These are phyloP conservation scores for Argyresthia albistria DNA, from an alignment of 2,888 invertebrate genomes.

Conservation along the genomic window DNA sequence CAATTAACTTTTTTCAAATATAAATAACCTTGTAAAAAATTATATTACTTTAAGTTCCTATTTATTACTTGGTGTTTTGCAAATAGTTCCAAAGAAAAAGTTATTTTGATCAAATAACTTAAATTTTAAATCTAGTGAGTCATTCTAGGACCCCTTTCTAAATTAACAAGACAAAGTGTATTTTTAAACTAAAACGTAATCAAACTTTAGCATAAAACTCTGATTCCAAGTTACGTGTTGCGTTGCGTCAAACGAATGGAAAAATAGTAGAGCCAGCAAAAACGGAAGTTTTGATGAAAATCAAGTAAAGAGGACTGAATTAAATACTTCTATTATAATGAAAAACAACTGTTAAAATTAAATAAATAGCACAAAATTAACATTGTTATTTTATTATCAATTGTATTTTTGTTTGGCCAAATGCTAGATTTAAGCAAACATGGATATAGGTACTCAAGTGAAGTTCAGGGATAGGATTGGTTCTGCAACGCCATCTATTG, in stretches of 20 bases:
- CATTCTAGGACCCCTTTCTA: too few relatives aligned
- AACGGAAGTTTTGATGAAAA: constrained; percentile 21
- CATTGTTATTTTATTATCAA: not conserved
- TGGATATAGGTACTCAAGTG: too few relatives aligned
- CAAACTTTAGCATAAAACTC: not conserved
- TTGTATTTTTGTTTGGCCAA: too few relatives aligned
- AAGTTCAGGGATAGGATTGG: too few relatives aligned
- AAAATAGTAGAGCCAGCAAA: constrained; percentile 12
- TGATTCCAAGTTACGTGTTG: not conserved
- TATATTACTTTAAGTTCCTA: too few relatives aligned
- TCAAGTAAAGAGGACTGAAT: constrained; percentile 62
- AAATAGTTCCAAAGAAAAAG: too few relatives aligned
- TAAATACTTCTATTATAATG: constrained; percentile 55
- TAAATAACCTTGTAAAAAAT: not conserved
- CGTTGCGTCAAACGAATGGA: constrained; percentile 1
- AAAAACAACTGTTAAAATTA: constrained; percentile 58
- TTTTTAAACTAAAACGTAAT: not conserved
- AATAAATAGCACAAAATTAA: constrained; percentile 68
- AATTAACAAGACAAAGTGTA: too few relatives aligned
- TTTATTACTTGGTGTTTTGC: too few relatives aligned
- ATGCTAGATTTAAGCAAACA: too few relatives aligned
- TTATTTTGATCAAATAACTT: too few relatives aligned
- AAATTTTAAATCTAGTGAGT: too few relatives aligned
- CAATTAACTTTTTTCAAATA: not conserved
- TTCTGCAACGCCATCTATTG: too few relatives aligned